Conservation (phyloP, 2,113 vertebrate genomes). For the Scortum barcoo region DNA sequence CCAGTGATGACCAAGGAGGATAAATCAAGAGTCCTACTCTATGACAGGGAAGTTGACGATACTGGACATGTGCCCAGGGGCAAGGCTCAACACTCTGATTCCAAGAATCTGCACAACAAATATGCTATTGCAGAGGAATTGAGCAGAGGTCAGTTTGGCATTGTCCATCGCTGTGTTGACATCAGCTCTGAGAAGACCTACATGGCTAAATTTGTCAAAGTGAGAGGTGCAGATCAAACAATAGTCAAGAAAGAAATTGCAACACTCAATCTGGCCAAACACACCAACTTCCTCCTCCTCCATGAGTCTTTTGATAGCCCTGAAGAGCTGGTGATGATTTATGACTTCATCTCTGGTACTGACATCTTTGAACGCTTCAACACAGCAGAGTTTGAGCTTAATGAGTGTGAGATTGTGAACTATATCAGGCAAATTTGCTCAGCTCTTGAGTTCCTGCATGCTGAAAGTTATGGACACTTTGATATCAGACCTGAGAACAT, state of each 20-base stretch:
- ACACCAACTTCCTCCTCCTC: constrained; percentile 91
- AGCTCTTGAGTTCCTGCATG: constrained; percentile 93
- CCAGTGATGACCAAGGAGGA: constrained; percentile 97
- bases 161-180: constrained; percentile 94
- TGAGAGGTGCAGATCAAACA: constrained; percentile 96
- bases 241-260: constrained; percentile 98
- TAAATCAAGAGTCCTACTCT: constrained; percentile 94
- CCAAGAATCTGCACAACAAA: constrained; percentile 93
- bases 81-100: constrained; percentile 91
- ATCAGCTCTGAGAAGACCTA: constrained; percentile 94
- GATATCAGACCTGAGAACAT: constrained; percentile 98
- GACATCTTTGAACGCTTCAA: constrained; percentile 96
- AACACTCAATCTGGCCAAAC: constrained; percentile 91
- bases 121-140: constrained; percentile 98
- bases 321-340: constrained; percentile 97
- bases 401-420: constrained; percentile 91
- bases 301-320: constrained; percentile 96
- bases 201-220: constrained; percentile 98
- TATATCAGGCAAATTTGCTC: constrained; percentile 93
- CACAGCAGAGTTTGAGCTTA: constrained; percentile 92
- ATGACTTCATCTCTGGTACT: constrained; percentile 95
- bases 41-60: constrained; percentile 96
- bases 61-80: constrained; percentile 83
- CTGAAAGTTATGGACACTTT: constrained; percentile 92
- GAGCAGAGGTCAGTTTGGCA: constrained; percentile 95